Percentiles rank a stretch among this genome's conserved stretches.
Evolutionary conservation across 2,113 vertebrate genomes (phyloP).

Genomic region (Clarias magur): DNA sequence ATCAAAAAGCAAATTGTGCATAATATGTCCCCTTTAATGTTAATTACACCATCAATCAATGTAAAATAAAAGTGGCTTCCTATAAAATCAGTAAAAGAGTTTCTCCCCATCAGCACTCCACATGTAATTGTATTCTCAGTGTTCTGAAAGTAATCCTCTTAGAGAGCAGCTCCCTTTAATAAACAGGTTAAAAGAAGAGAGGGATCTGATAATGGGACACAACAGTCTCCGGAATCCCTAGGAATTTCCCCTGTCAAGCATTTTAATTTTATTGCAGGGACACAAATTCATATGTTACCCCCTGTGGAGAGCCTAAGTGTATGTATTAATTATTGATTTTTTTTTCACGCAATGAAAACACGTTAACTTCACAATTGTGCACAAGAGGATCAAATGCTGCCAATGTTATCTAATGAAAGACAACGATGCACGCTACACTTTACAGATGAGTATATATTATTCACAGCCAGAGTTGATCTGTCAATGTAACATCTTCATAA

Average conservation of each 20-base stretch:
- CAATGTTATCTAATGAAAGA: constrained; percentile 64
- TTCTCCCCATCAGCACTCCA: constrained; percentile 77
- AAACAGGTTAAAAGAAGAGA: constrained; percentile 80
- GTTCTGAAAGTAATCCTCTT: constrained; percentile 82
- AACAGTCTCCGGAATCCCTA: constrained; percentile 86
- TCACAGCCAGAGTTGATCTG: constrained; percentile 58
- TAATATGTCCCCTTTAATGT: neutral
- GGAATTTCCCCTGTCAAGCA: constrained; percentile 74
- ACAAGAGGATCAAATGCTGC: constrained; percentile 77
- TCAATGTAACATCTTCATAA: constrained; percentile 56
- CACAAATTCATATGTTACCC: constrained; percentile 78
- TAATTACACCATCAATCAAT: neutral
- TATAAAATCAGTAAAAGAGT: neutral
- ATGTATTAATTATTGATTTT: constrained; percentile 97
- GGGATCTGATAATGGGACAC: constrained; percentile 83
- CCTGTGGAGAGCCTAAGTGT: constrained; percentile 78
- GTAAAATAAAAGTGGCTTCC: neutral
- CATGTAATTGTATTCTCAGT: constrained; percentile 76
- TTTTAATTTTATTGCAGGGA: constrained; percentile 91
- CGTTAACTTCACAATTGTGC: constrained; percentile 89
- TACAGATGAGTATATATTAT: constrained; percentile 63
- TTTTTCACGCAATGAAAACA: constrained; percentile 69
- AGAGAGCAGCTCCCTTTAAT: constrained; percentile 86
- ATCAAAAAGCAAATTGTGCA: too few relatives aligned
- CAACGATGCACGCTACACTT: constrained; percentile 57